phyloP scores from a whole-genome alignment of 2,113 vertebrate species.

The Rhadina sibilatrix region DNA sequence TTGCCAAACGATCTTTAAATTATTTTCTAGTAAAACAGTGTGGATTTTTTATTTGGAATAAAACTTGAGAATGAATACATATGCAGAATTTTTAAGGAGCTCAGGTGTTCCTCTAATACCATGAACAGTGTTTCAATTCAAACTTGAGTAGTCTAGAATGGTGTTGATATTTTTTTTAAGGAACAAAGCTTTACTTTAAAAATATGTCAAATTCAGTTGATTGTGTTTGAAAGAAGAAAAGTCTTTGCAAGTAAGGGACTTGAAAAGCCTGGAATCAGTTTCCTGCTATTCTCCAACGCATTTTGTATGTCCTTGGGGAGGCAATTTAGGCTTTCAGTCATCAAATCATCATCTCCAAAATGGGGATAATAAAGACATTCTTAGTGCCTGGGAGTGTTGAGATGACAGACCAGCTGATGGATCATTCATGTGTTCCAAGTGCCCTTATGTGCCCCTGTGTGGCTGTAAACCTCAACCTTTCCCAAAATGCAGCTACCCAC shows the following conservation, averaged over 20 bases:
- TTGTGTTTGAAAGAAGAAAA: slow-evolving; percentile 3
- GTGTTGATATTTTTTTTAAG: not conserved
- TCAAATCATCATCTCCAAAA: slow-evolving; percentile 41
- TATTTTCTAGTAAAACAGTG: not conserved
- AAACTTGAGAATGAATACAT: not conserved
- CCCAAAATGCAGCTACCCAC: not conserved
- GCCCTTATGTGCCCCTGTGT: not conserved
- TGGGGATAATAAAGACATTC: slow-evolving; percentile 19
- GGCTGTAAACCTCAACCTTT: not conserved
- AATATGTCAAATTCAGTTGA: slow-evolving; percentile 15
- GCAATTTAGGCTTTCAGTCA: slow-evolving; percentile 37
- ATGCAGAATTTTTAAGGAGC: not conserved
- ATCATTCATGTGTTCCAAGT: slow-evolving; percentile 7
- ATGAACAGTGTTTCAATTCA: not conserved
- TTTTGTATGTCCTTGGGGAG: slow-evolving; percentile 52
- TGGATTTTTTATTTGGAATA: not conserved
- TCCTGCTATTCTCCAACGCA: not conserved
- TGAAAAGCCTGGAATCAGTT: slow-evolving; percentile 22
- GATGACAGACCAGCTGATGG: slow-evolving; percentile 31
- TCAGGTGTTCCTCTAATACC: not conserved
- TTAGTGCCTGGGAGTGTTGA: not conserved
- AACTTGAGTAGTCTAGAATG: not conserved
- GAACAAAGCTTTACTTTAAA: slow-evolving; percentile 1
- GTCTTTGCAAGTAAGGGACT: not conserved
- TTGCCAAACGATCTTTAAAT: not conserved